These are phyloP conservation scores for Gobio occitaniae DNA, from an alignment of 2,797 vertebrate genomes.

Conservation along the genomic window DNA sequence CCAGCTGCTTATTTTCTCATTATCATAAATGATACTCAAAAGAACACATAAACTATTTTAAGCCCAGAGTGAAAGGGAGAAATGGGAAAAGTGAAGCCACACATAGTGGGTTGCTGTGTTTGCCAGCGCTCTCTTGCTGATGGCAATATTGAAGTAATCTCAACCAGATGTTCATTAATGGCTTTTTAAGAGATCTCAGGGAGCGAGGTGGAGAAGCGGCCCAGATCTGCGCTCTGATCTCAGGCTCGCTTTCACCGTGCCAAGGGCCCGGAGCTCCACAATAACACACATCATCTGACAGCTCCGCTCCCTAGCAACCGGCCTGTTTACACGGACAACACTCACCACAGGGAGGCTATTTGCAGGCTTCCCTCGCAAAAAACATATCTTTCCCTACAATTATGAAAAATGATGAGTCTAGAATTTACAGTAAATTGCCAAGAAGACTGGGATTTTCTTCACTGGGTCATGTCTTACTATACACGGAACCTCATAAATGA, in stretches of 20 bases:
- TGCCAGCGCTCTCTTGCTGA: conserved; percentile 47
- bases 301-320: conserved; percentile 54
- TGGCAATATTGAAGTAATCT: conserved; percentile 57
- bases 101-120: conserved; percentile 31
- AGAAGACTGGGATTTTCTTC: conserved; percentile 18
- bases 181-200: conserved; percentile 61
- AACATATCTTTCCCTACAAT: conserved; percentile 40
- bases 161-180: conserved; percentile 65
- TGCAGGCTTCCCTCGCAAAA: conserved; percentile 7
- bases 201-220: conserved; percentile 47
- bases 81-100: conserved; percentile 47
- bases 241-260: conserved; percentile 18
- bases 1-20: conserved; percentile 56
- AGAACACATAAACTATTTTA: conserved; percentile 54
- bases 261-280: conserved; percentile 45
- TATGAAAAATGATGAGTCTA: conserved; percentile 29
- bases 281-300: conserved; percentile 58
- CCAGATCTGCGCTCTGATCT: conserved; percentile 57
- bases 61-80: conserved; percentile 29
- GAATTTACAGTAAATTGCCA: conserved; percentile 15
- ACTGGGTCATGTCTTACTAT: not conserved
- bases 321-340: conserved; percentile 57
- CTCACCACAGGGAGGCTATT: conserved; percentile 26
- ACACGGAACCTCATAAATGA: not conserved
- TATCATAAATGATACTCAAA: conserved; percentile 43